Base-by-base conservation (phyloP, 64 coral and sea anemone species). In the Catalaphyllia jardinei region DNA sequence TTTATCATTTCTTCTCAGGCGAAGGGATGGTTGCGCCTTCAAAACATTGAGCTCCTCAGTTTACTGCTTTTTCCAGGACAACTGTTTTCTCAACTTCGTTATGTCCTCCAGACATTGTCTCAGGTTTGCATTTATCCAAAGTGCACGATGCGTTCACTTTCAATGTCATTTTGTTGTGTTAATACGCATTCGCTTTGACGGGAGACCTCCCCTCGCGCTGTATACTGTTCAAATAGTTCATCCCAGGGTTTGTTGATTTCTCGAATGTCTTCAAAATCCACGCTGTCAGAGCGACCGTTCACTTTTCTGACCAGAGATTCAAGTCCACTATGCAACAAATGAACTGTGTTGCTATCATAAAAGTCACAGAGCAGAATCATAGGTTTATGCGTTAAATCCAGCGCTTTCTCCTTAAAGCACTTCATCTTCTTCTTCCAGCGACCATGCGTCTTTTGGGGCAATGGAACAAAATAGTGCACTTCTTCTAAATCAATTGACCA, bases 141-240 rank as follows among this genome's bases (percentile, higher is more conserved):
- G 10, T 12, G 10, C 15, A 0, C 15, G 11, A 57, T 16, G 11
- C 54, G 54, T 57, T 57, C 15, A 13, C 10, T 57, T 13, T 7
- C 15, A 15, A 57, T 57, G 54, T 16, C 9, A 16, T 12, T 57
- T 57, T 15, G 10, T 57, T 16, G 54, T 16, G 54, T 15, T 57
- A 2, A 14, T 57, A 14, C 54, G 12, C 15, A 10, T 6, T 27
- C 25, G 22, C 24, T 39, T 29, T 71, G 20, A 4, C 24, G 12
- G 7, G 77, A 60, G 9, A 67, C 19, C 13, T 67, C 60, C 24
- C n/a, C 81, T 11, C 33, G 81, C 24, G 38, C 16, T 20, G 81
- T n/a, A 60, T 92, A 92, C 29, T 87, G 33, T 60, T 92, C 90
- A 79, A 92, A 92, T 4, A 92, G 72, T 80, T 92, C 83, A 72